Evolutionary conservation across 2,888 invertebrate species (phyloP).

Genomic region (Platyscelio sp.): DNA sequence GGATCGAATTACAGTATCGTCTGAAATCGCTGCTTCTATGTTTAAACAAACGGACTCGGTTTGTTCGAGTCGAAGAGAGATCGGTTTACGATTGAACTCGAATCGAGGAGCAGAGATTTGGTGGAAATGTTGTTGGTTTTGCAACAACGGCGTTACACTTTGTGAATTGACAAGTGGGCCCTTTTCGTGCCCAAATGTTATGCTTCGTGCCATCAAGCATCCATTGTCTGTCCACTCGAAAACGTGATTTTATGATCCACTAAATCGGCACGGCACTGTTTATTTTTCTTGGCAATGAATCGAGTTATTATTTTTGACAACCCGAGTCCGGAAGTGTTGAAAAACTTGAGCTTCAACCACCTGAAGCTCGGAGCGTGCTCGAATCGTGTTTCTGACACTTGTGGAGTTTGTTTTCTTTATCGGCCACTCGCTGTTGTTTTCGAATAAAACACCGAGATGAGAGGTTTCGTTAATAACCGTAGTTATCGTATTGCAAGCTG

Average conservation of each 20-base stretch:
- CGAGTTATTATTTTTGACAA: slow-evolving; percentile 48
- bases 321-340: slow-evolving; percentile 45
- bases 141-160: background rate
- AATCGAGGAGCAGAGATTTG: slow-evolving; percentile 1
- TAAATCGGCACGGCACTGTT: slow-evolving; percentile 24
- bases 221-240: slow-evolving; percentile 30
- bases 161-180: slow-evolving; percentile 3
- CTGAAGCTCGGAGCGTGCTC: slow-evolving; percentile 60
- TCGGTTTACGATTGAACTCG: background rate
- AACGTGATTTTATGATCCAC: slow-evolving; percentile 35
- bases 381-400: slow-evolving; percentile 58
- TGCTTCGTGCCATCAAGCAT: slow-evolving; percentile 14
- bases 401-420: slow-evolving; percentile 59
- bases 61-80: background rate
- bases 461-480: slow-evolving; percentile 31
- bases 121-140: slow-evolving; percentile 15
- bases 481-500: too few relatives aligned
- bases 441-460: slow-evolving; percentile 52
- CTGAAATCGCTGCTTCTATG: too few relatives aligned
- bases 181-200: slow-evolving; percentile 5
- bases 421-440: slow-evolving; percentile 53
- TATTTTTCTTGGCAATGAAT: slow-evolving; percentile 31
- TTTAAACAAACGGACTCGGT: background rate
- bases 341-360: slow-evolving; percentile 38
- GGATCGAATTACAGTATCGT: too few relatives aligned